A percentile compares a stretch with the other conserved stretches of the same genome.
phyloP scores from a whole-genome alignment of 2,797 vertebrate species.

The Tinamus major region DNA sequence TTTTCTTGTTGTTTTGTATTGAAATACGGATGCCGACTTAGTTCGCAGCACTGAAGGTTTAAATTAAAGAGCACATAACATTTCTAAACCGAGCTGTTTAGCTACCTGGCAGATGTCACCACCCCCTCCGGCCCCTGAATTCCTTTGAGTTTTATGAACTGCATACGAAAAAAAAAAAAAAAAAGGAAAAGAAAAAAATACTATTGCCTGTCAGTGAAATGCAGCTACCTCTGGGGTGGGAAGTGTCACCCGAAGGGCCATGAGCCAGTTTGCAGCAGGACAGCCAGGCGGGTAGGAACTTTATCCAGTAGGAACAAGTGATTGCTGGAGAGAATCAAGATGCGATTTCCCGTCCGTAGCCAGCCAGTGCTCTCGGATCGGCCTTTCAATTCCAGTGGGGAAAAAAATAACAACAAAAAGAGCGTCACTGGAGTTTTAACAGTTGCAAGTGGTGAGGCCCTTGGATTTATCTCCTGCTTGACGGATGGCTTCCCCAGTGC shows the following conservation, averaged over 20 bases:
- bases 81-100: conserved; percentile 25
- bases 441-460: background rate
- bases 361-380: background rate
- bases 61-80: conserved; percentile 42
- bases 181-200: no score
- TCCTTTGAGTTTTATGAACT: background rate
- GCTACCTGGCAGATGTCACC: background rate
- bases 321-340: background rate
- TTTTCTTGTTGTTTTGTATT: background rate
- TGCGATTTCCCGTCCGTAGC: background rate
- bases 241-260: background rate
- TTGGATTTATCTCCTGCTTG: background rate
- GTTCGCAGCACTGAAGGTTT: conserved; percentile 3
- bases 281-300: background rate
- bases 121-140: background rate
- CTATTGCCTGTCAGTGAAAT: background rate
- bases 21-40: conserved; percentile 43
- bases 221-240: background rate
- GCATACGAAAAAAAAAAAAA: no score
- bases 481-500: background rate
- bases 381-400: background rate
- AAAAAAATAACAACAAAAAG: background rate
- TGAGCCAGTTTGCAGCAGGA: rapidly evolving
- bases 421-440: background rate
- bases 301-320: background rate